phyloP scores from a whole-genome alignment of 2,888 invertebrate species.

The Megaustenia siamemsis region DNA sequence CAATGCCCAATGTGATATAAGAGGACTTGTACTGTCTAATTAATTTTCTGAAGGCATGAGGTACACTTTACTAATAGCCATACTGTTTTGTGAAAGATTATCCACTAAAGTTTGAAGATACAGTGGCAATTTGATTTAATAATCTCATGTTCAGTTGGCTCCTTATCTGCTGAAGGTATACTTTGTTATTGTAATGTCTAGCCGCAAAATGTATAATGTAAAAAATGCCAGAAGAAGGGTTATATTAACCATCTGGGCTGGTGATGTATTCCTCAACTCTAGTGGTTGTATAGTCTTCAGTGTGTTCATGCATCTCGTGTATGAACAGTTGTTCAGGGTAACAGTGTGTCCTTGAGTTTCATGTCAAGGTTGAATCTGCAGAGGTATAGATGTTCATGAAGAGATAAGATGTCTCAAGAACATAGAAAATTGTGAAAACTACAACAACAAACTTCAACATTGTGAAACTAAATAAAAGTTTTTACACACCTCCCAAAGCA shows the following conservation, averaged over 20 bases:
- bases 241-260: background rate
- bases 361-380: background rate
- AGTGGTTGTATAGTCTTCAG: background rate
- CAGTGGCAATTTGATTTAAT: background rate
- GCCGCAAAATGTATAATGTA: background rate
- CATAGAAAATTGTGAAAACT: background rate
- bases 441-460: background rate
- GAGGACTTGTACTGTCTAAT: too few species aligned
- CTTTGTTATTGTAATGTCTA: conserved; percentile 12
- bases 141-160: conserved; percentile 1
- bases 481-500: conserved; percentile 79
- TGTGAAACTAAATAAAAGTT: background rate
- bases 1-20: too few species aligned
- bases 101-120: background rate
- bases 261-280: background rate
- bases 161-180: background rate
- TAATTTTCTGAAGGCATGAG: too few species aligned
- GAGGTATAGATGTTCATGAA: conserved; percentile 31
- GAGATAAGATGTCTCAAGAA: conserved; percentile 6
- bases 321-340: background rate
- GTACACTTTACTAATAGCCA: background rate
- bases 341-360: background rate
- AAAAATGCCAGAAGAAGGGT: background rate
- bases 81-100: background rate
- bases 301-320: conserved; percentile 14